phyloP scores from a whole-genome alignment of 2,797 vertebrate genomes.

The Gobio occitaniae region DNA sequence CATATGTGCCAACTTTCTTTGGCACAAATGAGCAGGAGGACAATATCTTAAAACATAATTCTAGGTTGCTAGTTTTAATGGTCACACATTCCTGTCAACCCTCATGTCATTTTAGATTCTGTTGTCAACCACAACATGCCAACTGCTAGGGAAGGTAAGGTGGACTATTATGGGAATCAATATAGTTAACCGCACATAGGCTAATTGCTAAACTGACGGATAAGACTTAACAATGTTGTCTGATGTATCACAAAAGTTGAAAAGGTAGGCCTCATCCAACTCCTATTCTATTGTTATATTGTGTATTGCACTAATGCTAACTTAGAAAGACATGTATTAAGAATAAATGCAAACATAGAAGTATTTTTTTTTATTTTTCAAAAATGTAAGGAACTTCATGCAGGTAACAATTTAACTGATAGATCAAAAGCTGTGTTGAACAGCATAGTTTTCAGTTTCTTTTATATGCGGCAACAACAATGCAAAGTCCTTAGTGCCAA shows the following conservation, averaged over 20 bases:
- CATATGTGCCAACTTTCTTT: background rate
- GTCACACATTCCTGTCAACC: conserved; percentile 20
- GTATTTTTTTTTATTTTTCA: background rate
- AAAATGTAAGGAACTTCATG: background rate
- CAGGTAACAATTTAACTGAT: background rate
- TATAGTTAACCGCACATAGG: background rate
- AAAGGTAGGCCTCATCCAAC: conserved; percentile 26
- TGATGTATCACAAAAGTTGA: background rate
- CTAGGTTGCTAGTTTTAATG: conserved; percentile 21
- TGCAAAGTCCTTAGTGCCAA: conserved; percentile 19
- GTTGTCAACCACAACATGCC: conserved; percentile 50
- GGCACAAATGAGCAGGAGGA: background rate
- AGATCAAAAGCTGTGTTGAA: background rate
- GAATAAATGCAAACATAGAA: background rate
- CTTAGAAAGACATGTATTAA: background rate
- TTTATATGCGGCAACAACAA: conserved; percentile 9
- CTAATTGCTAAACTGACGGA: background rate
- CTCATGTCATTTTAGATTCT: conserved; percentile 14
- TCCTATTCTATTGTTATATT: background rate
- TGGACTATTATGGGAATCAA: background rate
- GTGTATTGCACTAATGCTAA: background rate
- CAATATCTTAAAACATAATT: background rate
- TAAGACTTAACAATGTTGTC: background rate
- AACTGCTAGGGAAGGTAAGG: background rate
- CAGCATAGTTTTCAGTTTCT: background rate